A percentile compares a stretch with the other conserved stretches of the same genome.
Evolutionary conservation across 2,113 vertebrate genomes (phyloP).

Genomic region (Daubentonia madagascariensis): DNA sequence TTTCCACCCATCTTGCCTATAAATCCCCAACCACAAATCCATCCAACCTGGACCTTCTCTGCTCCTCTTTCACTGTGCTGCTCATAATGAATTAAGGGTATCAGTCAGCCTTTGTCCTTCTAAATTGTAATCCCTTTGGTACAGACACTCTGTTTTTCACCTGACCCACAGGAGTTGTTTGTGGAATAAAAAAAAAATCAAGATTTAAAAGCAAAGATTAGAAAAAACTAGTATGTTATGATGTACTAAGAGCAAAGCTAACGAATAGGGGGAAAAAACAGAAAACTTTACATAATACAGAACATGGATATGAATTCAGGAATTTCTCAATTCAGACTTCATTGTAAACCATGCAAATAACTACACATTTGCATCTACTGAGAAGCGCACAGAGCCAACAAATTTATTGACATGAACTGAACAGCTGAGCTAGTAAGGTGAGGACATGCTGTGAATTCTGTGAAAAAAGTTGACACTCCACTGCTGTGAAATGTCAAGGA

Average conservation of each 20-base stretch:
- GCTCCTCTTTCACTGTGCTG: neutral
- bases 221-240: neutral
- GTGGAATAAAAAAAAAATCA: neutral
- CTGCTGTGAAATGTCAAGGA: slow-evolving; percentile 71
- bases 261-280: neutral
- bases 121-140: neutral
- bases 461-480: slow-evolving; percentile 59
- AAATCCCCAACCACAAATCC: neutral
- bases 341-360: slow-evolving; percentile 33
- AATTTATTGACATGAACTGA: slow-evolving; percentile 57
- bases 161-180: neutral
- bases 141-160: neutral
- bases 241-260: neutral
- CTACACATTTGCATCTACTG: slow-evolving; percentile 56
- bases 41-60: neutral
- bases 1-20: neutral
- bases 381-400: slow-evolving; percentile 50
- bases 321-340: slow-evolving; percentile 38
- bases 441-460: slow-evolving; percentile 62
- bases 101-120: neutral
- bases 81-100: neutral
- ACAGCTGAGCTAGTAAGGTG: slow-evolving; percentile 66
- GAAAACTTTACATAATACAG: neutral
- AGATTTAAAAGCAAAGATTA: neutral
- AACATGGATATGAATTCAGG: neutral